These are phyloP conservation scores for Danio aesculapii DNA, from an alignment of 2,797 vertebrate genomes.

Conservation along the genomic window DNA sequence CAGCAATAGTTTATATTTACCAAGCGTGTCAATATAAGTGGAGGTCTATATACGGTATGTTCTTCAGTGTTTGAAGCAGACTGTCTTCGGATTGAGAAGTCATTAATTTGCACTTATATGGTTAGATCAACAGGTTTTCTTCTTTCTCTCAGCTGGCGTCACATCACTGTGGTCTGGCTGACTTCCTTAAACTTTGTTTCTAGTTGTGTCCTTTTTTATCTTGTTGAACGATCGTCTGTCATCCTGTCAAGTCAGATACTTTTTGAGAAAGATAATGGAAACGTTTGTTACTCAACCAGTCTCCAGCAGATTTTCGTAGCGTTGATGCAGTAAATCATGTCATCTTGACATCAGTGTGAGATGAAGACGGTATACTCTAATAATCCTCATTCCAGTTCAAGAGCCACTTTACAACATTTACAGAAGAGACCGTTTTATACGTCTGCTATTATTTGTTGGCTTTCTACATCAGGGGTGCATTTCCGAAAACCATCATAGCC, in stretches of 20 bases:
- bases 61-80: neutral
- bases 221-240: neutral
- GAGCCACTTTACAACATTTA: neutral
- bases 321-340: slow-evolving; percentile 11
- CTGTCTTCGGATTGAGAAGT: slow-evolving; percentile 2
- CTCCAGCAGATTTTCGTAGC: neutral
- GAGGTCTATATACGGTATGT: neutral
- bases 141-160: neutral
- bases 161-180: neutral
- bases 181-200: neutral
- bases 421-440: neutral
- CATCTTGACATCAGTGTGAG: slow-evolving; percentile 14
- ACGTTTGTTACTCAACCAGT: neutral
- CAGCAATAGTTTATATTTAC: too few species aligned
- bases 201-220: neutral
- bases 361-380: neutral
- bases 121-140: neutral
- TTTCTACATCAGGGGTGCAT: neutral
- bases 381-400: neutral
- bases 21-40: too few species aligned
- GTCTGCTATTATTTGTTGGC: neutral
- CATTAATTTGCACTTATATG: neutral
- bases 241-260: slow-evolving; percentile 3
- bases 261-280: neutral
- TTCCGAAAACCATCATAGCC: too few species aligned